Evolutionary conservation across 1,140 invertebrate species (phyloP).

Genomic region (Argopecten irradians): DNA sequence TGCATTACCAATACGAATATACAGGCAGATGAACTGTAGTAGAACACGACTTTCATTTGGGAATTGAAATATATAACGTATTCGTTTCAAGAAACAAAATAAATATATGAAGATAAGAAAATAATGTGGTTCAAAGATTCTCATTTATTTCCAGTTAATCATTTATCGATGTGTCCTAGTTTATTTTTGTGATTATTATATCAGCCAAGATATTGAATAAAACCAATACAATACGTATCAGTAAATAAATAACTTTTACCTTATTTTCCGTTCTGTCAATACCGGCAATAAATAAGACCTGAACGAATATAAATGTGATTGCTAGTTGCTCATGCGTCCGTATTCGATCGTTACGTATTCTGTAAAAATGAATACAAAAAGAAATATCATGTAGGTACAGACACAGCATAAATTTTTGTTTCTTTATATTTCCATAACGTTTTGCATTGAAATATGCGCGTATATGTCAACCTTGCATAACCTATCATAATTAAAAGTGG

Average conservation of each 20-base stretch:
- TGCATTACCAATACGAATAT: background rate
- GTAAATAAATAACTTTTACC: slow-evolving; percentile 39
- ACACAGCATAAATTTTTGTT: background rate
- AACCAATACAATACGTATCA: background rate
- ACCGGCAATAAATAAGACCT: slow-evolving; percentile 66
- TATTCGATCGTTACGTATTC: slow-evolving; percentile 64
- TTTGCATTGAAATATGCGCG: too few species aligned
- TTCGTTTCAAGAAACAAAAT: too few species aligned
- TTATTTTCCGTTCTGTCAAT: slow-evolving; percentile 63
- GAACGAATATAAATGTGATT: slow-evolving; percentile 63
- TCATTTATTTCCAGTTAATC: too few species aligned
- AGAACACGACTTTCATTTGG: too few species aligned
- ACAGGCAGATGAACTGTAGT: background rate
- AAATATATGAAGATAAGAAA: too few species aligned
- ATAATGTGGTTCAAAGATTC: too few species aligned
- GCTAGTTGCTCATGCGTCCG: slow-evolving; percentile 70
- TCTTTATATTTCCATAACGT: too few species aligned
- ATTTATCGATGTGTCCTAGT: too few species aligned
- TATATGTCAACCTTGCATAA: too few species aligned
- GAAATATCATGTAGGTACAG: background rate
- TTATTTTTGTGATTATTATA: background rate
- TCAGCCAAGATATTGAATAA: background rate
- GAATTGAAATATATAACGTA: too few species aligned
- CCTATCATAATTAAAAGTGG: too few species aligned
- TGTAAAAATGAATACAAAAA: slow-evolving; percentile 38